Conservation (phyloP, 2,113 vertebrate genomes). For the Rhea americana region DNA sequence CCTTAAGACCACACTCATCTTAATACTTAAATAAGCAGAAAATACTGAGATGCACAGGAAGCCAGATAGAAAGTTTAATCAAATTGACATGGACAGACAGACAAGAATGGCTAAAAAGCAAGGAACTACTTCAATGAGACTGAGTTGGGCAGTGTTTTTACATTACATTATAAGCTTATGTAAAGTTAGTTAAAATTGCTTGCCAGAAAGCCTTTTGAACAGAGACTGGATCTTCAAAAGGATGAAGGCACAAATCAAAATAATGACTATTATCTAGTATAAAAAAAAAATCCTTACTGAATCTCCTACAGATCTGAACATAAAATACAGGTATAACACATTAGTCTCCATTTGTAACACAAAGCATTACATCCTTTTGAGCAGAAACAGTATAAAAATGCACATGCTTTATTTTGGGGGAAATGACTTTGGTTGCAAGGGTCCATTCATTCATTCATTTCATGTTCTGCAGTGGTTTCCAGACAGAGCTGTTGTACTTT, state of each 20-base stretch:
- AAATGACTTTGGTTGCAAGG: not conserved
- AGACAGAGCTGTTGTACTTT: not conserved
- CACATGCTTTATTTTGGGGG: not conserved
- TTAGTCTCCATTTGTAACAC: not conserved
- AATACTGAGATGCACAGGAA: not conserved
- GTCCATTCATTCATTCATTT: too few species aligned
- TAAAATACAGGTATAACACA: rapidly evolving
- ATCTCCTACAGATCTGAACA: not conserved
- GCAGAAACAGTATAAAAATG: not conserved
- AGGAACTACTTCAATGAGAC: not conserved
- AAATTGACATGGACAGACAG: conserved; percentile 11
- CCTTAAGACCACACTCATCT: not conserved
- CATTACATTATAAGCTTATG: not conserved
- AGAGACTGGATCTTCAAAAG: not conserved
- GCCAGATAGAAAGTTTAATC: conserved; percentile 18
- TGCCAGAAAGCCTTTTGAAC: not conserved
- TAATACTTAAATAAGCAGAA: not conserved
- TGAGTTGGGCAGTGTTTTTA: not conserved
- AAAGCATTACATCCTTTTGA: not conserved
- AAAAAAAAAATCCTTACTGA: not conserved
- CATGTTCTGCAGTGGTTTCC: not conserved
- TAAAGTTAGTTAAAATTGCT: not conserved
- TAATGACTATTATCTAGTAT: not conserved
- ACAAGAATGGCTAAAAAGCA: not conserved
- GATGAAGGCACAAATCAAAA: not conserved